These are phyloP conservation scores for Gopherus flavomarginatus DNA, from an alignment of 2,113 vertebrate genomes.

Conservation along the genomic window DNA sequence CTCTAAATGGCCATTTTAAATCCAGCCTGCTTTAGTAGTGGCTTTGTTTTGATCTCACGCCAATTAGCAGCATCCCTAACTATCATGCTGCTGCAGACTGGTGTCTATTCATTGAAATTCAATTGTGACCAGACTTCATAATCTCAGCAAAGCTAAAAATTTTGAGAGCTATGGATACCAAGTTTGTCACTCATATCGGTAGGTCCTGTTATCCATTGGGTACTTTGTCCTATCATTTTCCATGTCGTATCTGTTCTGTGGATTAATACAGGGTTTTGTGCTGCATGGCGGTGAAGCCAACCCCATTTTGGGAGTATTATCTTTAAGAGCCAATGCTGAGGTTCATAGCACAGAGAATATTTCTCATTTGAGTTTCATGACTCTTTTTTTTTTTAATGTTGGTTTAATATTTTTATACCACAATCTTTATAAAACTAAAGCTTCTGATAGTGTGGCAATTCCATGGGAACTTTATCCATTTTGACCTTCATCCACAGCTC, in stretches of 20 bases:
- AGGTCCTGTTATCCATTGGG: not conserved
- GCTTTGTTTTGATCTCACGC: no score
- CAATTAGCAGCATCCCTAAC: no score
- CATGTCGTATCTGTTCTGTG: not conserved
- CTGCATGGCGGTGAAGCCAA: not conserved
- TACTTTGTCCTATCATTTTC: not conserved
- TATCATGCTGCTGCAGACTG: no score
- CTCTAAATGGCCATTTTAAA: no score
- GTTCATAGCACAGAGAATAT: not conserved
- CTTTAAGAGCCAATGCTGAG: not conserved
- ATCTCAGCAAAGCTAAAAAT: not conserved
- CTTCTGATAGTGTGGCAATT: not conserved
- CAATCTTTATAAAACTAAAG: not conserved
- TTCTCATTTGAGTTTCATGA: not conserved
- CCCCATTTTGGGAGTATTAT: not conserved
- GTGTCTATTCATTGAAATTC: not conserved
- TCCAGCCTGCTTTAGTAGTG: no score
- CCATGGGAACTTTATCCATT: not conserved
- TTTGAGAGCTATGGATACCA: not conserved
- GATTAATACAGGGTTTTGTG: not conserved
- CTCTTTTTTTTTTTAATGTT: not conserved
- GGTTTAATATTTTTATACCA: not conserved
- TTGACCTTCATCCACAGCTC: no score
- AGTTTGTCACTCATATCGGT: not conserved
- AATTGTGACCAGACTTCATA: not conserved